Conservation (phyloP, 1,140 invertebrate species). For the Pentalonia nigronervosa region DNA sequence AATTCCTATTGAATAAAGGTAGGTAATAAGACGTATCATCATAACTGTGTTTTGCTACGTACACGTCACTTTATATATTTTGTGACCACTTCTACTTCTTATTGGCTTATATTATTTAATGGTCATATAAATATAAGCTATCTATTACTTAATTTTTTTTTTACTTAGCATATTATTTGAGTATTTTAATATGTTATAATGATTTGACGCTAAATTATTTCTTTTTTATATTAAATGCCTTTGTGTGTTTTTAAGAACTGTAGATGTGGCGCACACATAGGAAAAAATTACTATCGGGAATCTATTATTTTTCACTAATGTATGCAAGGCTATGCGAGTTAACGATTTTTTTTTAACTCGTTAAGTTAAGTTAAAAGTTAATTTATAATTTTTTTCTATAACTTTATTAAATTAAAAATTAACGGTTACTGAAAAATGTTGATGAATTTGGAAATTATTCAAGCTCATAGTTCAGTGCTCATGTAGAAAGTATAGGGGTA, state of each 20-base stretch:
- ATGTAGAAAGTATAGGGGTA: too few species aligned
- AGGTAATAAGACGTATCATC: not conserved
- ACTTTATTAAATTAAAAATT: too few species aligned
- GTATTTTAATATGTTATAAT: not conserved
- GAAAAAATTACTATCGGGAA: not conserved
- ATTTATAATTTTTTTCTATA: too few species aligned
- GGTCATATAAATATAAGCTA: not conserved
- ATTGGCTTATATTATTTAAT: not conserved
- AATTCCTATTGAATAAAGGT: not conserved
- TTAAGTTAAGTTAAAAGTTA: too few species aligned
- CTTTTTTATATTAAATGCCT: not conserved
- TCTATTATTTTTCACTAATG: not conserved
- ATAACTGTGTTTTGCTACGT: not conserved
- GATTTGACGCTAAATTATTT: not conserved
- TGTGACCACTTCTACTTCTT: not conserved
- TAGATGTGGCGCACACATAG: not conserved
- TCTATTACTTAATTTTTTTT: not conserved
- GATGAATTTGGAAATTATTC: too few species aligned
- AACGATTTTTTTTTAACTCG: too few species aligned
- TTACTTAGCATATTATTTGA: not conserved
- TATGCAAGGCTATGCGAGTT: too few species aligned
- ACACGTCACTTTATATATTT: not conserved
- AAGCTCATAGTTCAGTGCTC: too few species aligned
- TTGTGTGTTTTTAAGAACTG: not conserved
- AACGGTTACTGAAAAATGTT: too few species aligned